These are phyloP conservation scores for Drosophila varians DNA, from an alignment of 1,140 invertebrate genomes.

Conservation along the genomic window DNA sequence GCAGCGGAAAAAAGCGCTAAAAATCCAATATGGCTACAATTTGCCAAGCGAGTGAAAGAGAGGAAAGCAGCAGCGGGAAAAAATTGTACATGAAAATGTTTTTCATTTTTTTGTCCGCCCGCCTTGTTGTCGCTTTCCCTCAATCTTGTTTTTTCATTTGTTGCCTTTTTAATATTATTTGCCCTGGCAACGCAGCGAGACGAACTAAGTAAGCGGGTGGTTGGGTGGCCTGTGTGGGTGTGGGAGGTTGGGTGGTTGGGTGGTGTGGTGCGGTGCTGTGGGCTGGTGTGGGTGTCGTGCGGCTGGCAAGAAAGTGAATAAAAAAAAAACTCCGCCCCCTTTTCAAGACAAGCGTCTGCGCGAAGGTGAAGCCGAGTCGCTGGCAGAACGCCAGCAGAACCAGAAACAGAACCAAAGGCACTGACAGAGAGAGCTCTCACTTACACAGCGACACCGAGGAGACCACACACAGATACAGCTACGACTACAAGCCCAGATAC, in stretches of 20 bases:
- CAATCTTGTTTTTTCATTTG: constrained; percentile 16
- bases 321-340: constrained; percentile 83
- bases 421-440: constrained; percentile 34
- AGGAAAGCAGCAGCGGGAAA: constrained; percentile 17
- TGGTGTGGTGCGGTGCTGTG: constrained; percentile 7
- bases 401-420: constrained; percentile 4
- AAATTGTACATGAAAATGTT: constrained; percentile 46
- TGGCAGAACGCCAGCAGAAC: constrained; percentile 62
- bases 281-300: constrained; percentile 31
- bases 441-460: constrained; percentile 11
- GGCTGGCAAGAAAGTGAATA: constrained; percentile 40
- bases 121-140: constrained; percentile 4
- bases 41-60: constrained; percentile 40
- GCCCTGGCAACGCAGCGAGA: constrained; percentile 62
- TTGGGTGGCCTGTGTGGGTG: too few relatives aligned
- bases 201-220: constrained; percentile 50
- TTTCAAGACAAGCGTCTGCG: constrained; percentile 81
- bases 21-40: constrained; percentile 82
- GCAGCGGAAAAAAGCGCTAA: constrained; percentile 63
- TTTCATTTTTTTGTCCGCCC: constrained; percentile 24
- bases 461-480: background rate
- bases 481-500: background rate
- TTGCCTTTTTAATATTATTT: constrained; percentile 55
- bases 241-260: background rate
- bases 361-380: constrained; percentile 59